Percentiles rank a stretch among this genome's conserved stretches.
Evolutionary conservation across 2,888 invertebrate species (phyloP).

Genomic region (Orthonychiurus folsomi): DNA sequence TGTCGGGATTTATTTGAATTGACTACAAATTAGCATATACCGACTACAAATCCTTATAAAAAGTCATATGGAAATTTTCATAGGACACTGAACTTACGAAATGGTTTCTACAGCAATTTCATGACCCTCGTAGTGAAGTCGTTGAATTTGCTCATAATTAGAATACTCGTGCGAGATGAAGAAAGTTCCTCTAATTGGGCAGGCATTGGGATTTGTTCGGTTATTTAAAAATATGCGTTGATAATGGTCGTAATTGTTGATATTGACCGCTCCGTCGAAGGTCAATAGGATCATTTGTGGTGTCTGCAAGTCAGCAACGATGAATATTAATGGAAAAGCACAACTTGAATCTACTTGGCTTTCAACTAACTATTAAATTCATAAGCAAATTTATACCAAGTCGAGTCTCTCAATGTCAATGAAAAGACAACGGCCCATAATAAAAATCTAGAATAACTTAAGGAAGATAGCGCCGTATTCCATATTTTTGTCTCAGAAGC

Average conservation of each 20-base stretch:
- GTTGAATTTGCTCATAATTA: constrained; percentile 87
- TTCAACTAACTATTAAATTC: no score
- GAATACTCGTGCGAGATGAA: constrained; percentile 82
- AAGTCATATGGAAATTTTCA: no score
- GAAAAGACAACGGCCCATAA: no score
- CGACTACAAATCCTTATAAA: neutral
- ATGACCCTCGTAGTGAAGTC: constrained; percentile 77
- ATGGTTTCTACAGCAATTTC: constrained; percentile 67
- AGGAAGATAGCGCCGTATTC: no score
- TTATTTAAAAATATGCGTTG: constrained; percentile 68
- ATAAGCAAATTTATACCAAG: no score
- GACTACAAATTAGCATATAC: neutral
- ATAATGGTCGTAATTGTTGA: constrained; percentile 82
- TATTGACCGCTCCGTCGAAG: constrained; percentile 86
- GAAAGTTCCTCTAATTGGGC: constrained; percentile 81
- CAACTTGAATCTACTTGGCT: no score
- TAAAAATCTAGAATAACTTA: no score
- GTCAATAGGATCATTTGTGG: constrained; percentile 88
- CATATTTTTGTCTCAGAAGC: no score
- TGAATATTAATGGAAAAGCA: no score
- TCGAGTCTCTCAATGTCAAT: no score
- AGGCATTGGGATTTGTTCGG: constrained; percentile 79
- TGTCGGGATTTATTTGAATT: neutral
- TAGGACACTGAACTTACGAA: constrained; percentile 53
- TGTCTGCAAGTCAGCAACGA: constrained; percentile 65